A percentile compares a stretch with the other conserved stretches of the same genome.
phyloP scores from a whole-genome alignment of 2,888 invertebrate species.

The Steinernema scapterisci region DNA sequence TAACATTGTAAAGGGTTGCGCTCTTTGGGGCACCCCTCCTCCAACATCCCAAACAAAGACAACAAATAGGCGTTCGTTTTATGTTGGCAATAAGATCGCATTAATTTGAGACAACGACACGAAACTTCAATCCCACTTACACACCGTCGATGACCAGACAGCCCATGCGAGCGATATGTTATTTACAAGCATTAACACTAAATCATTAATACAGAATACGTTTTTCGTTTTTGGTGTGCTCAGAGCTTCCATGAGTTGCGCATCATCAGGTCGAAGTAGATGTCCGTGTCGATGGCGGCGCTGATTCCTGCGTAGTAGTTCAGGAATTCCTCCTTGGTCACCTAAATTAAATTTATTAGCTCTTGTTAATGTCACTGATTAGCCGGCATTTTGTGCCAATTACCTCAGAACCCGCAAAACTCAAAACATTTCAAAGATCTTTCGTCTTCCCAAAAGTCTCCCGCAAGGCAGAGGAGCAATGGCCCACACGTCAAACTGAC shows the following conservation, averaged over 20 bases:
- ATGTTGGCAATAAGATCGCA: slow-evolving; percentile 3
- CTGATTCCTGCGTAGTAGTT: slow-evolving; percentile 92
- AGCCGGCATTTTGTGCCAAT: too few species aligned
- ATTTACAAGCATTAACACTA: slow-evolving; percentile 9
- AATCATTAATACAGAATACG: background rate
- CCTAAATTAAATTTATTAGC: slow-evolving; percentile 73
- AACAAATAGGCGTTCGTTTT: slow-evolving; percentile 3
- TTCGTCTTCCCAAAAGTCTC: too few species aligned
- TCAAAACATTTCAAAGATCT: too few species aligned
- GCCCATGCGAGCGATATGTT: slow-evolving; percentile 14
- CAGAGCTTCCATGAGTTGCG: slow-evolving; percentile 86
- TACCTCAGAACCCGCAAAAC: too few species aligned
- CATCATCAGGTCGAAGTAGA: slow-evolving; percentile 93
- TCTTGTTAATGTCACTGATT: too few species aligned
- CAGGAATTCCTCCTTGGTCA: slow-evolving; percentile 87
- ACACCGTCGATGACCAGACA: background rate
- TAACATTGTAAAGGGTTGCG: too few species aligned
- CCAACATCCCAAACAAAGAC: background rate
- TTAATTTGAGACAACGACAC: background rate
- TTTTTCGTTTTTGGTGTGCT: slow-evolving; percentile 51
- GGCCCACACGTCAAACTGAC: too few species aligned
- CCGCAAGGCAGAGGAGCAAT: too few species aligned
- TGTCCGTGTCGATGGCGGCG: slow-evolving; percentile 90
- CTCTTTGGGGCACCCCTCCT: too few species aligned
- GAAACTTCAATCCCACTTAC: background rate